A percentile compares a stretch with the other conserved stretches of the same genome.
Evolutionary conservation across 2,888 invertebrate species (phyloP).

Genomic region (Holacanthella duospinosa): DNA sequence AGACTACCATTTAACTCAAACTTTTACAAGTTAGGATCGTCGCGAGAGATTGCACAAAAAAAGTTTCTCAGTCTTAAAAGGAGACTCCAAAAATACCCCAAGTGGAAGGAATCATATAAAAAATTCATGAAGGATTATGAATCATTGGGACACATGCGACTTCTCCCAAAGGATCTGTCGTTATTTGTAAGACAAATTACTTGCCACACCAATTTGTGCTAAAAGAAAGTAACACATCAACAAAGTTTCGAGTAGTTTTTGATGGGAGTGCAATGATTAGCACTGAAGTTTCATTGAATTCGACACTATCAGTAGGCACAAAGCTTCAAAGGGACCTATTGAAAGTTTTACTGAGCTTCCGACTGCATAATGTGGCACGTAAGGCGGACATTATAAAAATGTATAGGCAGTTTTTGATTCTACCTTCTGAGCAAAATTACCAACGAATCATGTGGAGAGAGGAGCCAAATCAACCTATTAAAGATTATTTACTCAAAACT

Average conservation of each 20-base stretch:
- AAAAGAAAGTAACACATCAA: conserved; percentile 36
- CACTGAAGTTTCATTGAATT: conserved; percentile 37
- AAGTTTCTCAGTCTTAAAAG: conserved; percentile 31
- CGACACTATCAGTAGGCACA: conserved; percentile 37
- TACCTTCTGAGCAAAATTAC: conserved; percentile 28
- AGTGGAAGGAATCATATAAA: conserved; percentile 20
- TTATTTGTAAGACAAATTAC: conserved; percentile 20
- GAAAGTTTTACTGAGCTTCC: conserved; percentile 37
- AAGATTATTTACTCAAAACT: conserved; percentile 2
- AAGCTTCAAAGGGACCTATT: conserved; percentile 36
- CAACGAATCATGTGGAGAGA: conserved; percentile 37
- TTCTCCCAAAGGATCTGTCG: conserved; percentile 1
- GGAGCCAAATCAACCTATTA: conserved; percentile 15
- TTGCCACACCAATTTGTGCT: conserved; percentile 39
- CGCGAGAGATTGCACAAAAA: conserved; percentile 19
- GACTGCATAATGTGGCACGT: conserved; percentile 33
- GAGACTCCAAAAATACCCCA: conserved; percentile 17
- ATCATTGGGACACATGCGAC: conserved; percentile 30
- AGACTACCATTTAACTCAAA: conserved; percentile 13
- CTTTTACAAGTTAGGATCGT: conserved; percentile 22
- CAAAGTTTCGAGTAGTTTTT: conserved; percentile 39
- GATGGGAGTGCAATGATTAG: conserved; percentile 38
- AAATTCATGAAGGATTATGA: conserved; percentile 33
- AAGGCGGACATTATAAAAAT: conserved; percentile 39
- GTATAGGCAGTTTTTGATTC: conserved; percentile 38